These are phyloP conservation scores for Drosophila baimaii DNA, from an alignment of 1,140 invertebrate genomes.

Conservation along the genomic window DNA sequence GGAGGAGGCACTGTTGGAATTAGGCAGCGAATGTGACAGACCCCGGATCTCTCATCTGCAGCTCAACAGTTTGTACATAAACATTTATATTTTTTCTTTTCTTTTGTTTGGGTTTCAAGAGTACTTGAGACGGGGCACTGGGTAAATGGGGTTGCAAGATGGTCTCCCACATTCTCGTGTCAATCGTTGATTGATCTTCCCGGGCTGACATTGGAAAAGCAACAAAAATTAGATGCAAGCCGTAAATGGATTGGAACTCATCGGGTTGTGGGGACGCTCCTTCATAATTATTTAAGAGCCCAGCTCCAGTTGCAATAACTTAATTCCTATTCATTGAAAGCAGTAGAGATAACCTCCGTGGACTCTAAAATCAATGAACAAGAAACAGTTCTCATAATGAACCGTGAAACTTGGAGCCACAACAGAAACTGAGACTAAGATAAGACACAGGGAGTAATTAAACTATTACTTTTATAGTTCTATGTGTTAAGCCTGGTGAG, in stretches of 20 bases:
- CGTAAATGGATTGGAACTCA: conserved; percentile 44
- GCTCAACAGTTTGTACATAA: conserved; percentile 55
- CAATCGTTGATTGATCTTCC: conserved; percentile 77
- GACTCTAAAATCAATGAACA: conserved; percentile 20
- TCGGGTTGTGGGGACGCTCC: background rate
- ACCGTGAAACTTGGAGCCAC: conserved; percentile 23
- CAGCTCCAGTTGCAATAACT: conserved; percentile 8
- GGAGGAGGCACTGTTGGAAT: conserved; percentile 56
- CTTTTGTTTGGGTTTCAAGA: conserved; percentile 31
- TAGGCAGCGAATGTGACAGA: conserved; percentile 45
- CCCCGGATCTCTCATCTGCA: conserved; percentile 57
- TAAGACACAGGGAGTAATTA: conserved; percentile 53
- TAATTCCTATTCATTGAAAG: conserved; percentile 18
- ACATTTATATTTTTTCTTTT: conserved; percentile 53
- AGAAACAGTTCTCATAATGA: conserved; percentile 14
- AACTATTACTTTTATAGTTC: conserved; percentile 37
- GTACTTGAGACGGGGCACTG: conserved; percentile 27
- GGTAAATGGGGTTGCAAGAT: conserved; percentile 23
- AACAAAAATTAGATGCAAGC: conserved; percentile 63
- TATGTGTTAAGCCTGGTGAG: background rate
- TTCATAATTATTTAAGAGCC: conserved; percentile 1
- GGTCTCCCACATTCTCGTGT: conserved; percentile 63
- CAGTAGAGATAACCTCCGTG: conserved; percentile 14
- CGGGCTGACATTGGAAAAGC: conserved; percentile 61
- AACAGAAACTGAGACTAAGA: conserved; percentile 14